Evolutionary conservation across 2,113 vertebrate species (phyloP), one percentile per base, ranked within the genome.

Genomic region (Mesoclemmys tuberculata): DNA sequence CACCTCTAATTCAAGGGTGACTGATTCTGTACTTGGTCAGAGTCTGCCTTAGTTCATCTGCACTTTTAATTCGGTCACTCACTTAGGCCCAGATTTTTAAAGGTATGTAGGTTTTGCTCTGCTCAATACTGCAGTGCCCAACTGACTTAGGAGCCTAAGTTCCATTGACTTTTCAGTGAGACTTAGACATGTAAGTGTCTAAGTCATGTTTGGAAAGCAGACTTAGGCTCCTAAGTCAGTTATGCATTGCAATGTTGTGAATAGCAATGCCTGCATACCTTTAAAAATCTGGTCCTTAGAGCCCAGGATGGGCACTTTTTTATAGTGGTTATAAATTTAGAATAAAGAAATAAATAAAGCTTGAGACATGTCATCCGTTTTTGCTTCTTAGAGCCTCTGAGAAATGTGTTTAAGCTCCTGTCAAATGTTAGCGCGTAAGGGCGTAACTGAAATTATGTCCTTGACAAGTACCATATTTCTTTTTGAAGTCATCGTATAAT

Each of bases 401-500:
- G 58, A 91, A 52, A 52, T 87, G 80, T 49, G 2, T 85, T 88
- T 78, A 89, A 92, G 56, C 88, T 90, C 22, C 93, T 1, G 0
- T 94, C 84, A 90, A 51, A 82, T 82, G 54, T 87, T 95, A 96
- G 90, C 5, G 52, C 94, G 82, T n/a, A 80, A 77, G 92, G 84
- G 46, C 82, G 88, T 90, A 85, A 90, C 71, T 90, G 94, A 92
- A 95, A 94, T 96, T 86, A 90, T 64, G 56, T 87, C 74, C 90
- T 92, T 96, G 92, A 96, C 93, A 97, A 80, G 91, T 93, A 84
- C 90, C 82, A 24, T 95, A 89, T 89, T 95, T 93, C 87, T 94
- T 94, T 38, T 89, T 92, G 91, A 93, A 93, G 92, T 94, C 84
- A 51, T 78, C 48, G n/a, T 80, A 85, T 95, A 92, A 95, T 94